Evolutionary conservation across 1,140 invertebrate genomes (phyloP), one percentile per base, ranked within the genome.

Genomic region (Drosophila ironensis): DNA sequence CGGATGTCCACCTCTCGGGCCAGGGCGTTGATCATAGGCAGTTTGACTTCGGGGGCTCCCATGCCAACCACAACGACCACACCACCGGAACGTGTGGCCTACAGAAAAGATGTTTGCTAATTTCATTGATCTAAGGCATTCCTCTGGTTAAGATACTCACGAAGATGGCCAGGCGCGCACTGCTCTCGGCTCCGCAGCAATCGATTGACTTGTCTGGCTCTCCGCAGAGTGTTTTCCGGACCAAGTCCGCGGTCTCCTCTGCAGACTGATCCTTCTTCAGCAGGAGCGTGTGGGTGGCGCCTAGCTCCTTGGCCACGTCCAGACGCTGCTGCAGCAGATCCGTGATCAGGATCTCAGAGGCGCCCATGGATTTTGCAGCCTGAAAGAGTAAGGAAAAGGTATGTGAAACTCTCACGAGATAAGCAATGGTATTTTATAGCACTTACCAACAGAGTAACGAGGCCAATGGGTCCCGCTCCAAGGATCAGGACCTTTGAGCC

Each of bases 401-500:
- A n/a, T n/a, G n/a, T n/a, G n/a, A n/a, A n/a, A n/a, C n/a, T n/a
- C n/a, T n/a, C n/a, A n/a, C n/a, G n/a, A n/a, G n/a, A n/a, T n/a
- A n/a, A n/a, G n/a, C n/a, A n/a, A n/a, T n/a, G n/a, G n/a, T n/a
- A n/a, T n/a, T n/a, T n/a, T n/a, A n/a, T n/a, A 47, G 3, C 14
- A 51, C 53, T 28, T 25, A 94, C 92, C 8, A 98, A 75, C 40
- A 98, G 87, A 19, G 93, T 95, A 0, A 98, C 94, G 4, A 99
- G 92, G 14, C 98, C 98, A 77, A 98, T 98, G 12, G 97, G 97
- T 33, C 97, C 98, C 24, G 97, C 96, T 24, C 98, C 98, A 59
- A 95, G 92, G 72, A 99, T 94, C 2, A 99, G 92, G 17, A 99
- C 95, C 22, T 91, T 92, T n/a, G 94, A 93, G 0, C 96, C 97